Conservation (phyloP, 2,888 invertebrate genomes). For the Scaptomyza tumidula region DNA sequence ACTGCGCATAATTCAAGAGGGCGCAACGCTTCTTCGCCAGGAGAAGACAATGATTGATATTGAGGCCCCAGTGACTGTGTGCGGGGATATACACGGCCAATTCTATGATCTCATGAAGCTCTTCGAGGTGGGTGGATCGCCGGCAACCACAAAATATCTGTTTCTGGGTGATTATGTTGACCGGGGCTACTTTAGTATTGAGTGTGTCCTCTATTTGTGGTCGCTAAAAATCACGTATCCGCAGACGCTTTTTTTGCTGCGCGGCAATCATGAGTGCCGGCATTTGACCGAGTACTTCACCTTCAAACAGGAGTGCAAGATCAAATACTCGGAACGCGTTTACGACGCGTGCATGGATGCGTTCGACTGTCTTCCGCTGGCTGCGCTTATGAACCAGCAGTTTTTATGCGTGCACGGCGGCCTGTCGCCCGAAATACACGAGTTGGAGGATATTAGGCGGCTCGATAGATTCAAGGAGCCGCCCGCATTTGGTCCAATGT, state of each 20-base stretch:
- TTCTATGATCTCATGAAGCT: constrained; percentile 99
- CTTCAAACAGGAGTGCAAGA: constrained; percentile 99
- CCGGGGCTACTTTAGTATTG: constrained; percentile 93
- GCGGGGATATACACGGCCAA: constrained; percentile 99
- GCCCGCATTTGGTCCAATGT: constrained; percentile 99
- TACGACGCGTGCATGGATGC: constrained; percentile 99
- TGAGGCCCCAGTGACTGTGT: constrained; percentile 99
- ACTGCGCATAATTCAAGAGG: constrained; percentile 98
- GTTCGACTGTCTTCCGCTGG: constrained; percentile 99
- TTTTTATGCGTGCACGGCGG: constrained; percentile 99
- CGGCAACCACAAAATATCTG: constrained; percentile 99
- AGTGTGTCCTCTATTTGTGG: constrained; percentile 99
- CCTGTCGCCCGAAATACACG: constrained; percentile 99
- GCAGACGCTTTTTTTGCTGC: constrained; percentile 98
- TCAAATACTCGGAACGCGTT: constrained; percentile 99
- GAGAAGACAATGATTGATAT: constrained; percentile 99
- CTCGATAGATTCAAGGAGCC: constrained; percentile 99
- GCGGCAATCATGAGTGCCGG: constrained; percentile 99
- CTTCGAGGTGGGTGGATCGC: constrained; percentile 99
- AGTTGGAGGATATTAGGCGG: constrained; percentile 98
- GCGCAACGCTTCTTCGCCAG: constrained; percentile 92
- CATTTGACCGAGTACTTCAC: constrained; percentile 99
- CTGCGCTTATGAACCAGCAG: constrained; percentile 99
- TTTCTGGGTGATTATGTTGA: constrained; percentile 99
- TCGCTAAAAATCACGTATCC: constrained; percentile 99